These are phyloP conservation scores for Leptinotarsa peninsularis DNA, from an alignment of 2,888 invertebrate genomes.

Conservation along the genomic window DNA sequence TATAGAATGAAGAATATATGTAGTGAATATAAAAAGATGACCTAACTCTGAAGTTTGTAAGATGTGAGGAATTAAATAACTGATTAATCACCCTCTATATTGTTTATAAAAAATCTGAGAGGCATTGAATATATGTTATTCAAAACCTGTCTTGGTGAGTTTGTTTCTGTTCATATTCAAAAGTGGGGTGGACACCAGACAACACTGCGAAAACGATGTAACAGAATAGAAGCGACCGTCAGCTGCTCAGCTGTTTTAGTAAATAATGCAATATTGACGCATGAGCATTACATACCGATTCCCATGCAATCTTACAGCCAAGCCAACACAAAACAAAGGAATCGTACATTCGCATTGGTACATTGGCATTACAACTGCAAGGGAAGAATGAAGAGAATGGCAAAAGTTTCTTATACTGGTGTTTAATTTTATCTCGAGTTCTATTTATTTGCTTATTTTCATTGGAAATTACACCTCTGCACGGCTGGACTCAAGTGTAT, in stretches of 20 bases:
- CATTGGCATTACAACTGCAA: constrained; percentile 1
- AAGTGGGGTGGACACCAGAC: not conserved
- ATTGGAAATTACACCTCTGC: not conserved
- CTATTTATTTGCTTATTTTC: not conserved
- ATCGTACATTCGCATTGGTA: constrained; percentile 10
- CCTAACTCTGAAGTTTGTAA: no score
- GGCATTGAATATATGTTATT: no score
- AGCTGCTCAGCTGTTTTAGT: constrained; percentile 19
- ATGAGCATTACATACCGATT: constrained; percentile 11
- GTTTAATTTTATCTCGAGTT: not conserved
- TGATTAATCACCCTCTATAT: no score
- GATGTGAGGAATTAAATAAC: no score
- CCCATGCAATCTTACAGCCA: constrained; percentile 2
- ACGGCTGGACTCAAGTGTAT: no score
- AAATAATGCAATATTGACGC: constrained; percentile 20
- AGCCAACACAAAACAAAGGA: constrained; percentile 17
- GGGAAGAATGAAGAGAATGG: not conserved
- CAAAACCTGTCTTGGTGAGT: no score
- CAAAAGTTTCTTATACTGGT: not conserved
- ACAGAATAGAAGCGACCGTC: constrained; percentile 9
- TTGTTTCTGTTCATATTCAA: not conserved
- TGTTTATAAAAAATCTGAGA: no score
- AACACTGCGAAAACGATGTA: constrained; percentile 10
- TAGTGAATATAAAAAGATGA: no score
- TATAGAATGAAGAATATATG: no score